Evolutionary conservation across 2,113 vertebrate species (phyloP).

Genomic region (mouse (Mus musculus)): DNA sequence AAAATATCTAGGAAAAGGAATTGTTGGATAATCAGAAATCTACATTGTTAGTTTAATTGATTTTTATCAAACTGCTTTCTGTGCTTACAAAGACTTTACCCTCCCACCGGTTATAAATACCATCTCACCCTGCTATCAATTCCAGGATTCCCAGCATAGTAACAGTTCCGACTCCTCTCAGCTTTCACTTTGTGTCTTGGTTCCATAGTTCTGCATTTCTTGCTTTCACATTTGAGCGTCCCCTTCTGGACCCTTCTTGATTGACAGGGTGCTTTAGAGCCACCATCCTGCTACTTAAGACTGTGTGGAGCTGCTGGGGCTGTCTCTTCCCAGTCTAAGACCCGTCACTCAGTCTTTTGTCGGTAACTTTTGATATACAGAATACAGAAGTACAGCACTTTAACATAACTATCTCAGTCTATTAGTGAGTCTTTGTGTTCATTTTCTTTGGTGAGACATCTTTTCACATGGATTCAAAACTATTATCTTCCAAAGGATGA

Average conservation of each 20-base stretch:
- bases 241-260: not conserved
- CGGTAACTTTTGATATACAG: not conserved
- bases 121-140: not conserved
- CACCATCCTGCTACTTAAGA: not conserved
- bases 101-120: not conserved
- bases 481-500: not conserved
- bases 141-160: not conserved
- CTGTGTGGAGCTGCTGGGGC: not conserved
- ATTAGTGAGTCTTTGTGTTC: not conserved
- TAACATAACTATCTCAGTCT: not conserved
- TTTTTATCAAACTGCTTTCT: slow-evolving; percentile 35
- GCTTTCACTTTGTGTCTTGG: not conserved
- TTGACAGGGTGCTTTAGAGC: not conserved
- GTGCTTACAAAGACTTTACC: not conserved
- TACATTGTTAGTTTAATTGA: not conserved
- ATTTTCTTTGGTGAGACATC: slow-evolving; percentile 3
- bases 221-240: not conserved
- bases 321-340: not conserved
- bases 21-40: slow-evolving; percentile 3
- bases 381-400: not conserved
- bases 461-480: slow-evolving; percentile 31
- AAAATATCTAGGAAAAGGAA: slow-evolving; percentile 10
- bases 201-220: not conserved
- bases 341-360: not conserved
- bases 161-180: not conserved